Conservation (phyloP, 2,888 invertebrate species). For the Heliconius erato region DNA sequence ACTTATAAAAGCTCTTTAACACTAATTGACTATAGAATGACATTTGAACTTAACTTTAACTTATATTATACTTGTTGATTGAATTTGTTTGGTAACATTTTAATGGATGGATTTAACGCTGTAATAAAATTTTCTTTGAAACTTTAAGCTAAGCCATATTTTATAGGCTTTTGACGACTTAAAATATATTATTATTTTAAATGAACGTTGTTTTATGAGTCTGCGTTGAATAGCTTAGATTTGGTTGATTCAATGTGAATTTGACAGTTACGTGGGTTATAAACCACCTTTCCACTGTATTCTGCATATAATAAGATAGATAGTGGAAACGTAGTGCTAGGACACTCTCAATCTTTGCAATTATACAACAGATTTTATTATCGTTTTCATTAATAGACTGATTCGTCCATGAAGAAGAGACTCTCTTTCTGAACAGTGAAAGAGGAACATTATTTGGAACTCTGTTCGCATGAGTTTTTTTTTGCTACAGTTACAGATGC, state of each 20-base stretch:
- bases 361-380: no score
- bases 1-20: slow-evolving; percentile 3
- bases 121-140: background rate
- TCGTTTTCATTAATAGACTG: no score
- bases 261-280: no score
- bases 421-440: no score
- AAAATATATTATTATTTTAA: background rate
- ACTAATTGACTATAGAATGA: slow-evolving; percentile 24
- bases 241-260: background rate
- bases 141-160: background rate
- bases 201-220: background rate
- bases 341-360: no score
- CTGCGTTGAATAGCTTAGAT: background rate
- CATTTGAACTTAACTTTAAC: slow-evolving; percentile 7
- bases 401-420: no score
- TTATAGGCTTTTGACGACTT: slow-evolving; percentile 11
- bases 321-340: no score
- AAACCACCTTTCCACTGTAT: background rate
- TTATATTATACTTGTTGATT: slow-evolving; percentile 19
- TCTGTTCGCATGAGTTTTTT: no score
- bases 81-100: slow-evolving; percentile 18
- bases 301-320: background rate
- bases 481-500: no score
- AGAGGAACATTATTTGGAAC: no score
- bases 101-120: slow-evolving; percentile 19